Percentiles rank a stretch among this genome's conserved stretches.
Evolutionary conservation across 1,140 invertebrate species (phyloP).

Genomic region (Macrotrachela quadricornifera): DNA sequence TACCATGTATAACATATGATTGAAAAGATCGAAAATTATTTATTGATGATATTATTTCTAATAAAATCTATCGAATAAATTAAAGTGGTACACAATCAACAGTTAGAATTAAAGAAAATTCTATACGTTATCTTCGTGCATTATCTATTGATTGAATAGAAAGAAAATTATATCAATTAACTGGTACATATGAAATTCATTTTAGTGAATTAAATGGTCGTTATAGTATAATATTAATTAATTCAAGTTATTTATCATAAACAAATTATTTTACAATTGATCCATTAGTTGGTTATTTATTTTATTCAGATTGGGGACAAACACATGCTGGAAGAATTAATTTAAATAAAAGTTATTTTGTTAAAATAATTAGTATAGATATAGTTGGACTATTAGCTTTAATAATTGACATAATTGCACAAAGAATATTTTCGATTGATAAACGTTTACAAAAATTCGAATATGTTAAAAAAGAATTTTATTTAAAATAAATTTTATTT

Average conservation of each 20-base stretch:
- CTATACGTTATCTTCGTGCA: conserved; percentile 78
- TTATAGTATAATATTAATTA: conserved; percentile 60
- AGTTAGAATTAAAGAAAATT: conserved; percentile 68
- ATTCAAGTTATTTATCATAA: conserved; percentile 55
- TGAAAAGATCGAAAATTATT: conserved; percentile 58
- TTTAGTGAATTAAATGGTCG: conserved; percentile 74
- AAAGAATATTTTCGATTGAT: conserved; percentile 68
- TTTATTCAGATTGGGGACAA: conserved; percentile 77
- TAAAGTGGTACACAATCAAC: conserved; percentile 27
- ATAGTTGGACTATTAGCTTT: conserved; percentile 94
- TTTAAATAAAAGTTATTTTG: conserved; percentile 81
- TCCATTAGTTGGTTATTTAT: conserved; percentile 74
- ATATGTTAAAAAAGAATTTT: no score
- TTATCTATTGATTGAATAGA: conserved; percentile 87
- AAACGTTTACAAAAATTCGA: conserved; percentile 95
- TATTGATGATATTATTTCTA: conserved; percentile 73
- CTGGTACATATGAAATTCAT: conserved; percentile 60
- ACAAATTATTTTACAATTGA: conserved; percentile 79
- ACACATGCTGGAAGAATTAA: conserved; percentile 91
- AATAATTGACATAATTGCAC: conserved; percentile 84
- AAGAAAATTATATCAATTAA: conserved; percentile 14
- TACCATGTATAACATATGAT: conserved; percentile 84
- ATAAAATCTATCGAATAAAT: conserved; percentile 48
- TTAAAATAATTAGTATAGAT: conserved; percentile 66
- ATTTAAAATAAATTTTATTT: no score